Conservation (phyloP, 2,888 invertebrate species). For the Listrodromus nycthemerus region DNA sequence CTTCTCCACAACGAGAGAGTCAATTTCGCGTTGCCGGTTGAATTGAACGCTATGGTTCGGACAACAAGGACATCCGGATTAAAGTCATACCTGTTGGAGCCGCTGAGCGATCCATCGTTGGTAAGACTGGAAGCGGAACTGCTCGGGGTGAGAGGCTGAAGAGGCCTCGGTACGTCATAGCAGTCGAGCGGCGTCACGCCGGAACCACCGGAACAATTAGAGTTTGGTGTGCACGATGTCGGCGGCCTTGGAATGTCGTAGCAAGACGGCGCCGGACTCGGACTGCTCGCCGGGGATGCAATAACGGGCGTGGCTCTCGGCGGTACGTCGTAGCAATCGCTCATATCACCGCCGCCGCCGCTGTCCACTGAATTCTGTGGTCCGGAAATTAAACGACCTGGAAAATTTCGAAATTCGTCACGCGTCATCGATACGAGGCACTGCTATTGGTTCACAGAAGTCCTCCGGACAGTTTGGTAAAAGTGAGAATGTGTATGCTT, state of each 20-base stretch:
- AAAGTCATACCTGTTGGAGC: slow-evolving; percentile 85
- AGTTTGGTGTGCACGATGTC: slow-evolving; percentile 82
- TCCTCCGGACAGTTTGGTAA: too few species aligned
- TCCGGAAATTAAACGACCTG: slow-evolving; percentile 79
- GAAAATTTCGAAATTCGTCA: slow-evolving; percentile 33
- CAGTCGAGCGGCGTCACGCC: slow-evolving; percentile 84
- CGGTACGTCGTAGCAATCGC: slow-evolving; percentile 87
- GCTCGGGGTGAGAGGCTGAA: slow-evolving; percentile 88
- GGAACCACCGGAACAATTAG: slow-evolving; percentile 79
- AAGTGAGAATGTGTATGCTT: too few species aligned
- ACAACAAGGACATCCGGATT: too few species aligned
- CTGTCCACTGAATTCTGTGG: slow-evolving; percentile 79
- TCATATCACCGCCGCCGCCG: slow-evolving; percentile 75
- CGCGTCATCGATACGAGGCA: not conserved
- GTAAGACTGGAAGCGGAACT: slow-evolving; percentile 89
- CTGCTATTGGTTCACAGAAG: not conserved
- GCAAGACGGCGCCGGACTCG: slow-evolving; percentile 85
- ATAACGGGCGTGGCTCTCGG: slow-evolving; percentile 87
- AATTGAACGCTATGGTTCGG: too few species aligned
- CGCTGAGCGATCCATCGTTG: slow-evolving; percentile 87
- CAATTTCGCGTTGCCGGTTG: too few species aligned
- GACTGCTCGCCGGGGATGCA: slow-evolving; percentile 86
- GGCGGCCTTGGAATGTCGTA: slow-evolving; percentile 81
- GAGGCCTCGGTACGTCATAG: slow-evolving; percentile 89
- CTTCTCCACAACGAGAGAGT: too few species aligned